Conservation (phyloP, 2,888 invertebrate genomes). For the Dermolepida albohirtum region DNA sequence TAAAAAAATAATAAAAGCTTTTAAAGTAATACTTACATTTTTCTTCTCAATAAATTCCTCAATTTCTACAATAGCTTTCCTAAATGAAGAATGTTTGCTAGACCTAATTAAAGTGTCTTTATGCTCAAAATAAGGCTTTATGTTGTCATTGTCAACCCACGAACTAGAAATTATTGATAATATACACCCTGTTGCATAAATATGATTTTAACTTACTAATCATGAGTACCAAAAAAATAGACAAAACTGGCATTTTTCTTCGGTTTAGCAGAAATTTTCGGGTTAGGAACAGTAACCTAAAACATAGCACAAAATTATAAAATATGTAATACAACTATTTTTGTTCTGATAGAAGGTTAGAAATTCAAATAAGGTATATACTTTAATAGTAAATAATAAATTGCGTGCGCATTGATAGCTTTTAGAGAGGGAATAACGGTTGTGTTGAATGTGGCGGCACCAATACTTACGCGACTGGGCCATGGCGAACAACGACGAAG, state of each 20-base stretch:
- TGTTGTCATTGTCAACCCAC: conserved; percentile 88
- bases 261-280: conserved; percentile 77
- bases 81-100: conserved; percentile 80
- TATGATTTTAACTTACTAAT: conserved; percentile 81
- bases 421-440: conserved; percentile 63
- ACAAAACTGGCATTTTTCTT: conserved; percentile 86
- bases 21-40: conserved; percentile 66
- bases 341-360: conserved; percentile 39
- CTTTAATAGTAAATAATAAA: conserved; percentile 41
- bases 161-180: conserved; percentile 71
- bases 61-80: conserved; percentile 83
- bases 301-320: conserved; percentile 43
- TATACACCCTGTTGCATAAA: conserved; percentile 59
- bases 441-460: conserved; percentile 59
- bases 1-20: neutral
- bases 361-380: conserved; percentile 24
- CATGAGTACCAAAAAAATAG: conserved; percentile 94
- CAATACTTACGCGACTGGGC: conserved; percentile 93
- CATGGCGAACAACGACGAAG: conserved; percentile 98
- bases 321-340: too few species aligned
- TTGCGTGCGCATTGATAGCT: conserved; percentile 53
- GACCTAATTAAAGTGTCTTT: conserved; percentile 83
- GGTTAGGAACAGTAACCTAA: conserved; percentile 84
- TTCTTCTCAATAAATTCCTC: conserved; percentile 82
- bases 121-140: conserved; percentile 84